Evolutionary conservation across 2,113 vertebrate genomes (phyloP), one percentile per base, ranked within the genome.

Genomic region (Eulacestoma nigropectus): DNA sequence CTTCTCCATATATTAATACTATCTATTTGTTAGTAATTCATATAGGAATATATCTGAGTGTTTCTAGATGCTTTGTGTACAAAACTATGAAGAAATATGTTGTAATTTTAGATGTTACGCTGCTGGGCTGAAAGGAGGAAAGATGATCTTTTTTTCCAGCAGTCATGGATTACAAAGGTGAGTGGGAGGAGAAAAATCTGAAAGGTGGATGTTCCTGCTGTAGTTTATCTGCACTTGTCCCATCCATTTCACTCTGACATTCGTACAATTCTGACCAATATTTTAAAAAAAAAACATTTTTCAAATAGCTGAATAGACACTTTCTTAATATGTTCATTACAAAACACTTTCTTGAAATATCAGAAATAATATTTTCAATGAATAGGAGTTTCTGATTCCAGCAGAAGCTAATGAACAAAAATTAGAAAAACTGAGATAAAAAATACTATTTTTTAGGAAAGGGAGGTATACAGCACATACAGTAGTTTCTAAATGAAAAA

Each of bases 111-210:
- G 10, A 13, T 13, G 9, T 14, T 69, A 53, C 3, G 1, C 15
- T 74, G 22, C 44, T 65, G 30, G 29, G 26, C 2, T 5, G 10
- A 60, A 64, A 57, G 19, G 7, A 69, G 14, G 35, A 55, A 55
- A 64, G 10, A 35, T 33, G 30, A 6, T 63, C 0, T 0, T 30
- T 83, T 78, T 32, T 15, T 4, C 6, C 11, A 25, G 26, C 4
- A 3, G 11, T 19, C 13, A 29, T 4, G 4, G 35, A 30, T 41
- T 39, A 76, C 30, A 46, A 64, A 55, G 6, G 11, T 23, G 23
- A 20, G 1, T 17, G 8, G 12, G 23, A 53, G 2, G 5, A 78
- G 23, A 49, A 69, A 74, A 59, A 65, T 55, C 27, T 53, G 18
- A 55, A 39, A 65, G 29, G 18, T 44, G 30, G 15, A 19, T 30